Conservation (phyloP, 1,140 invertebrate species). For the Hesperophylax magnus region DNA sequence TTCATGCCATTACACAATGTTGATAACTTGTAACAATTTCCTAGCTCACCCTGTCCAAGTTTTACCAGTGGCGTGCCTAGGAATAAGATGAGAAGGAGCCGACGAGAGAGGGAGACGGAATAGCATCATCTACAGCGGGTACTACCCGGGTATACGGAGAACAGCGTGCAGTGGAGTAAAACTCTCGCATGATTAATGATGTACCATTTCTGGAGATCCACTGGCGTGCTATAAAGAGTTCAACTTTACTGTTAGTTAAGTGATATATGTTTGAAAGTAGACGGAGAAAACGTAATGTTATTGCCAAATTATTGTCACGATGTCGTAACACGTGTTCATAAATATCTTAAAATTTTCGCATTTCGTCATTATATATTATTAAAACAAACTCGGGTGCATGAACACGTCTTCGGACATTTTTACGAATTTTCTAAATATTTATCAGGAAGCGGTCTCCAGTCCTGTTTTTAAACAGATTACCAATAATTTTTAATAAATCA, state of each 20-base stretch:
- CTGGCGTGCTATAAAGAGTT: neutral
- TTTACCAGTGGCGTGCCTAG: constrained; percentile 19
- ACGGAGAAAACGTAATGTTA: too few relatives aligned
- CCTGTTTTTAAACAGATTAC: too few relatives aligned
- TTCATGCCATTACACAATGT: too few relatives aligned
- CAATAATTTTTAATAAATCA: too few relatives aligned
- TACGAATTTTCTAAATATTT: too few relatives aligned
- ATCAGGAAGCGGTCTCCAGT: too few relatives aligned
- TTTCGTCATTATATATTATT: too few relatives aligned
- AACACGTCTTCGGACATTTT: too few relatives aligned
- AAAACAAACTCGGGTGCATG: too few relatives aligned
- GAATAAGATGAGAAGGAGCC: constrained; percentile 30
- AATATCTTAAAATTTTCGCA: too few relatives aligned
- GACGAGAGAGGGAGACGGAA: constrained; percentile 20
- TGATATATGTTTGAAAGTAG: neutral
- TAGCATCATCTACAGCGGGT: constrained; percentile 8
- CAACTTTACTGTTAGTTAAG: neutral
- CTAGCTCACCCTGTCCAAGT: neutral
- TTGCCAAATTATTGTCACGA: too few relatives aligned
- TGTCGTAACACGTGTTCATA: too few relatives aligned
- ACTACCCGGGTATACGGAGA: constrained; percentile 20
- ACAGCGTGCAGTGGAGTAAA: constrained; percentile 54
- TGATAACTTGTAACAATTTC: neutral
- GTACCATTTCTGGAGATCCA: constrained; percentile 21
- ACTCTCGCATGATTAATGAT: constrained; percentile 57